These are phyloP conservation scores for Oreochromis grahami DNA, from an alignment of 2,797 vertebrate species.

Conservation along the genomic window DNA sequence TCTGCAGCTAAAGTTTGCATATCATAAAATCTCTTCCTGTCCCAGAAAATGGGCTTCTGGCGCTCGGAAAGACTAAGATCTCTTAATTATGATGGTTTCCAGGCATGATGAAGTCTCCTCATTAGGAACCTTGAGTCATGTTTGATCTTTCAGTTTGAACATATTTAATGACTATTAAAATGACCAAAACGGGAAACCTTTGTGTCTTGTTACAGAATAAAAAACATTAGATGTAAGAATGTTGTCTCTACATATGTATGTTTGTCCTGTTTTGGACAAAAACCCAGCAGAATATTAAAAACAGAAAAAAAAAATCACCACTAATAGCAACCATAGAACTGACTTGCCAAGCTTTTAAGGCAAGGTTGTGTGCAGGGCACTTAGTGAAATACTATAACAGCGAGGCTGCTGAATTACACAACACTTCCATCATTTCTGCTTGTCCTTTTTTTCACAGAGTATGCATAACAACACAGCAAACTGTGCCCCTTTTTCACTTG, in stretches of 20 bases:
- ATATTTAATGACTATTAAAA: background rate
- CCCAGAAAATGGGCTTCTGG: background rate
- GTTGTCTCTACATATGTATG: background rate
- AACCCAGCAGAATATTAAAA: background rate
- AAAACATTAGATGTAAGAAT: background rate
- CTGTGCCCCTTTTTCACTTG: background rate
- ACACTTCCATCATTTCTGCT: background rate
- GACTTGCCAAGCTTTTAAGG: background rate
- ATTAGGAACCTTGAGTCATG: background rate
- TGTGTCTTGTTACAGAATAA: background rate
- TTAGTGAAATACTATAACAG: background rate
- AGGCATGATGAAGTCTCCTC: background rate
- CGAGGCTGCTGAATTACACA: background rate
- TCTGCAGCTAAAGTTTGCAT: background rate
- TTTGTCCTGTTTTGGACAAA: background rate
- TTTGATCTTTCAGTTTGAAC: background rate
- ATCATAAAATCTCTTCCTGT: background rate
- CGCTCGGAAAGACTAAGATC: background rate
- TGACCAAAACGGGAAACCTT: background rate
- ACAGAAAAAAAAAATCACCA: background rate
- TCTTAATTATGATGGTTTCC: background rate
- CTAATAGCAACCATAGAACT: background rate
- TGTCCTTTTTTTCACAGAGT: background rate
- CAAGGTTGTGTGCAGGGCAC: background rate
- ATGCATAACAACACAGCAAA: background rate